These are phyloP conservation scores for Sternotherus odoratus DNA, from an alignment of 2,797 vertebrate species.

Conservation along the genomic window DNA sequence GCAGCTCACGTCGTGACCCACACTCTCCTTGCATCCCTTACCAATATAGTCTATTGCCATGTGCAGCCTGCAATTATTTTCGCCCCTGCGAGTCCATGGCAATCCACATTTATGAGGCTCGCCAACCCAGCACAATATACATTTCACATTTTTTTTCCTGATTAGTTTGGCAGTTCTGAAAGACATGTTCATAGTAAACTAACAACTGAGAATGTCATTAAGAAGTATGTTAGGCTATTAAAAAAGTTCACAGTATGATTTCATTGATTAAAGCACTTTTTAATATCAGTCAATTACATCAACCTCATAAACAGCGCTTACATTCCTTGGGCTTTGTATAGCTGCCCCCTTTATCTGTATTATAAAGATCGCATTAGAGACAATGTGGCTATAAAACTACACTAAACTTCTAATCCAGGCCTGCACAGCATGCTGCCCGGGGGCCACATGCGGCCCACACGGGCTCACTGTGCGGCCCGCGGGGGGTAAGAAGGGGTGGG, in stretches of 20 bases:
- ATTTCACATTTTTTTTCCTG: constrained; percentile 35
- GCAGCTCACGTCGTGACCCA: too few species aligned
- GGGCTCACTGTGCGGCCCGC: too few species aligned
- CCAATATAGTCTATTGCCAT: too few species aligned
- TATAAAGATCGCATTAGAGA: constrained; percentile 80
- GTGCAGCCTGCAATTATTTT: too few species aligned
- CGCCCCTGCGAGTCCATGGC: too few species aligned
- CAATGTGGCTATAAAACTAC: constrained; percentile 82
- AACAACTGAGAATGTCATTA: constrained; percentile 74
- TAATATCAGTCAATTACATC: constrained; percentile 73
- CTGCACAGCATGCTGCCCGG: too few species aligned
- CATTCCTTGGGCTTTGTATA: constrained; percentile 77
- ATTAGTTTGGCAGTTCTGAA: constrained; percentile 69
- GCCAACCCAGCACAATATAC: constrained; percentile 37
- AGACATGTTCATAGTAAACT: constrained; percentile 67
- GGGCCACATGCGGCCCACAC: too few species aligned
- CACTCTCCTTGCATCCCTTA: too few species aligned
- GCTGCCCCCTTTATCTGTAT: constrained; percentile 77
- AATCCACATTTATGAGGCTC: constrained; percentile 44
- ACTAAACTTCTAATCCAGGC: constrained; percentile 85
- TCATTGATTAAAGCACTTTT: constrained; percentile 75
- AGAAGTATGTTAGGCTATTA: constrained; percentile 71
- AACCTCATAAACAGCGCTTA: constrained; percentile 52
- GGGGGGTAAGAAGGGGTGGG: too few species aligned
- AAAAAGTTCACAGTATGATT: constrained; percentile 72